Evolutionary conservation across 53 echinoderm and acorn worm species (phyloP).

Genomic region (Holothuria leucospilota): DNA sequence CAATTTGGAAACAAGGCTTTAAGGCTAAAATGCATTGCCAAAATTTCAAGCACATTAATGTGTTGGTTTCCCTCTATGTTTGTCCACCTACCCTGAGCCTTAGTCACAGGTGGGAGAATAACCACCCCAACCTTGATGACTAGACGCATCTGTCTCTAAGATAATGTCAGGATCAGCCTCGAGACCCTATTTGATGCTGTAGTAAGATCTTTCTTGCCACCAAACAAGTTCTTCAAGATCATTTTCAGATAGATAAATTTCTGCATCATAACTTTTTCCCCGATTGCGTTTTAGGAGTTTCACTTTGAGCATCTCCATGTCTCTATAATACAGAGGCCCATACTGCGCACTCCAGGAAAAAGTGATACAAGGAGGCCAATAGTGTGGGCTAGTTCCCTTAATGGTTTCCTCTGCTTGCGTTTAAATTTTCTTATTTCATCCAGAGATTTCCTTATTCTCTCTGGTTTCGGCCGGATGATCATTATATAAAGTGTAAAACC

Average conservation of each 20-base stretch:
- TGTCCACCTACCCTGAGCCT: constrained; percentile 13
- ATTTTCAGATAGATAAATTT: background rate
- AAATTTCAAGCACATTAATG: no score
- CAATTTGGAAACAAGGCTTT: constrained; percentile 41
- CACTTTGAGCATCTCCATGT: no score
- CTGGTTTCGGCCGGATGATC: constrained; percentile 10
- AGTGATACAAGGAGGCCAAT: constrained; percentile 35
- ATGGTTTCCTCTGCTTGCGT: background rate
- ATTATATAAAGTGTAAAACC: no score
- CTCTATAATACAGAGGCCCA: constrained; percentile 24
- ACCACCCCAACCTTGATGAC: constrained; percentile 19
- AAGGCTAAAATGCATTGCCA: no score
- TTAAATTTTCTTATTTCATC: constrained; percentile 2
- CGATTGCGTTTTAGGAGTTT: background rate
- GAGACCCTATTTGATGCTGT: background rate
- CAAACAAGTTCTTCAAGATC: constrained; percentile 19
- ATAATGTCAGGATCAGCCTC: background rate
- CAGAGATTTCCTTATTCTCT: constrained; percentile 1
- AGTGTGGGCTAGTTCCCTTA: constrained; percentile 13
- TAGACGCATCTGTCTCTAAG: constrained; percentile 35
- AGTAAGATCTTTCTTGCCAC: constrained; percentile 16
- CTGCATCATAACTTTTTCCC: constrained; percentile 4
- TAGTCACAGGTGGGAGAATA: constrained; percentile 12
- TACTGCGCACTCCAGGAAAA: constrained; percentile 33
- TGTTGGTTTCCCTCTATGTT: background rate